Percentiles rank a stretch among this genome's conserved stretches.
Evolutionary conservation across 30 jellyfish, hydroid and myxozoan species (phyloP).

Genomic region (Pelagia noctiluca): DNA sequence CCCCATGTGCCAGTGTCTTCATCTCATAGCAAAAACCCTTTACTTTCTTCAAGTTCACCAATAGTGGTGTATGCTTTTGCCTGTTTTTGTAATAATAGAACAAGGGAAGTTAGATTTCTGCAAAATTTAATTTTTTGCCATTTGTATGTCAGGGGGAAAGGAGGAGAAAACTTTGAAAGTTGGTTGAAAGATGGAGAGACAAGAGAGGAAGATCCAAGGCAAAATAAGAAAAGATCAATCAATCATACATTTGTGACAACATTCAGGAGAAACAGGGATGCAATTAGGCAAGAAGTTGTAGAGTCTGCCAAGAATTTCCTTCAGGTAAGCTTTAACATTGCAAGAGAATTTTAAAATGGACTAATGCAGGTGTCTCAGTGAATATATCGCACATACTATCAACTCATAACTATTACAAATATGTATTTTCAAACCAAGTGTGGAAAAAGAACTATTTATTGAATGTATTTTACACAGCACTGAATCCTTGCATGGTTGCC

Average conservation of each 20-base stretch:
- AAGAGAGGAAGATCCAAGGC: slow-evolving; percentile 5
- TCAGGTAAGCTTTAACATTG: slow-evolving; percentile 21
- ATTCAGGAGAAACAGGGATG: slow-evolving; percentile 35
- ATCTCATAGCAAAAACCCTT: no score
- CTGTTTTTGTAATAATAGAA: no score
- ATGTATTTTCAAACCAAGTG: neutral
- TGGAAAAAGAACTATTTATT: neutral
- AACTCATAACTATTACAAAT: neutral
- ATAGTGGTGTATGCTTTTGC: no score
- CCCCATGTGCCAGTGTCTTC: no score
- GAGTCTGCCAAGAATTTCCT: slow-evolving; percentile 32
- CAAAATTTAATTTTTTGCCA: no score
- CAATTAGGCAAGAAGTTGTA: slow-evolving; percentile 41
- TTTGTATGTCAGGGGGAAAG: slow-evolving; percentile 22
- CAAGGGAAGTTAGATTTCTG: no score
- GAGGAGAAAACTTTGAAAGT: slow-evolving; percentile 12
- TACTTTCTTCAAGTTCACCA: no score
- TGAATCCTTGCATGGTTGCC: slow-evolving; percentile 23
- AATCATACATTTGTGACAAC: slow-evolving; percentile 27
- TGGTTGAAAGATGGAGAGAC: neutral
- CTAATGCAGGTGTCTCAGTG: no score
- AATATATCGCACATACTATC: no score
- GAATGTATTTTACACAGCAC: neutral
- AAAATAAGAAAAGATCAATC: slow-evolving; percentile 4
- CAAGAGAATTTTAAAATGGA: slow-evolving; percentile 33